Evolutionary conservation across 2,113 vertebrate genomes (phyloP).

Genomic region (Charina bottae): DNA sequence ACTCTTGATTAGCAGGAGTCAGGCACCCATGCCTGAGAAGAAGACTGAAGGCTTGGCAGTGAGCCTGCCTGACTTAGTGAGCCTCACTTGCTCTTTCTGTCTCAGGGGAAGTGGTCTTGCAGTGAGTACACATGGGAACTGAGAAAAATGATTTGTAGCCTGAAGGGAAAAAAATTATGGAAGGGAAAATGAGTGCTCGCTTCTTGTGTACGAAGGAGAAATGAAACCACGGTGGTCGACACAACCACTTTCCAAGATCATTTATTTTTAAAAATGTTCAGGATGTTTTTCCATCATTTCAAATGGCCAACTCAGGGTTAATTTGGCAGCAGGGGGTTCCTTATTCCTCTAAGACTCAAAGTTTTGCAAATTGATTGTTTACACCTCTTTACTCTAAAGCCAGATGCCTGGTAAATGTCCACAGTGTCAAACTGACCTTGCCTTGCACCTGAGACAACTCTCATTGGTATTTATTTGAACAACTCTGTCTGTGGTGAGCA

Average conservation of each 20-base stretch:
- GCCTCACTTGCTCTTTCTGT: not conserved
- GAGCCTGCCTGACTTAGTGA: not conserved
- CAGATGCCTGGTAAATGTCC: not conserved
- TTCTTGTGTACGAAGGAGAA: not conserved
- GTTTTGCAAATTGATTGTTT: not conserved
- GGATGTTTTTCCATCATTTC: not conserved
- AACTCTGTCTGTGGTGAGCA: not conserved
- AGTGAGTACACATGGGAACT: not conserved
- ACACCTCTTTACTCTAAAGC: not conserved
- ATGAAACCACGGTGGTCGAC: not conserved
- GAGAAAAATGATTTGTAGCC: not conserved
- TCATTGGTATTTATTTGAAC: not conserved
- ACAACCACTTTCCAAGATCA: not conserved
- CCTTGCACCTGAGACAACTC: not conserved
- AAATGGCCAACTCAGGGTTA: not conserved
- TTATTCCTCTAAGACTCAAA: not conserved
- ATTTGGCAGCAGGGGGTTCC: not conserved
- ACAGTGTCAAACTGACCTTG: not conserved
- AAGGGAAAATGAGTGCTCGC: not conserved
- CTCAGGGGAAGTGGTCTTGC: not conserved
- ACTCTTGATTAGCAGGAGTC: not conserved
- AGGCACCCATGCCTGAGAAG: not conserved
- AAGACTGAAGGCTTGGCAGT: not conserved
- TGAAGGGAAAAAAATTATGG: not conserved
- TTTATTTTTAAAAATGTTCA: not conserved